phyloP scores from a whole-genome alignment of 2,113 vertebrate species.

The Myotis lucifugus region DNA sequence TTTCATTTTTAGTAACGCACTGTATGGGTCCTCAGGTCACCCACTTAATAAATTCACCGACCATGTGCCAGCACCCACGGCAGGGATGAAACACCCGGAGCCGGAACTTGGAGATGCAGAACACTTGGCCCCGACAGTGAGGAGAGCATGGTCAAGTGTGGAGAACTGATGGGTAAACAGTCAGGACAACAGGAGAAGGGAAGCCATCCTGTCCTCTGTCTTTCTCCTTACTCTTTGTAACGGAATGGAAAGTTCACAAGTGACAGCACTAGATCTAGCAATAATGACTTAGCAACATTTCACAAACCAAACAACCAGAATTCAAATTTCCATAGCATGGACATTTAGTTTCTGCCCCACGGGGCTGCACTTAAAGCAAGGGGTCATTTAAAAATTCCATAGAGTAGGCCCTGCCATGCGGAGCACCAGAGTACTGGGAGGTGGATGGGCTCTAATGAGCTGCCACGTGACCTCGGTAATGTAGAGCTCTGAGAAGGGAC shows the following conservation, averaged over 20 bases:
- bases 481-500: background rate
- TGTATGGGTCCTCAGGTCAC: background rate
- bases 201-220: background rate
- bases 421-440: constrained; percentile 42
- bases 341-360: constrained; percentile 52
- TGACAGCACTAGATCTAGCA: background rate
- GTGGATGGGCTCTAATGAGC: constrained; percentile 56
- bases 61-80: background rate
- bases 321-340: constrained; percentile 60
- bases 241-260: constrained; percentile 12
- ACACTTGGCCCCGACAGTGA: background rate
- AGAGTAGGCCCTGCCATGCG: background rate
- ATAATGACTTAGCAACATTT: constrained; percentile 54
- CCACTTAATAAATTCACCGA: background rate
- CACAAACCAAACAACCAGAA: constrained; percentile 40
- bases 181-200: background rate
- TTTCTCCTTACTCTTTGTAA: background rate
- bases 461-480: constrained; percentile 34
- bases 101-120: background rate
- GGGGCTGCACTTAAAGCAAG: constrained; percentile 32
- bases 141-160: background rate
- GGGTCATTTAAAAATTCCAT: constrained; percentile 64
- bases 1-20: background rate
- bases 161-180: background rate
- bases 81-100: background rate